Conservation (phyloP, 1,140 invertebrate species). For the Drosophila oshimai region DNA sequence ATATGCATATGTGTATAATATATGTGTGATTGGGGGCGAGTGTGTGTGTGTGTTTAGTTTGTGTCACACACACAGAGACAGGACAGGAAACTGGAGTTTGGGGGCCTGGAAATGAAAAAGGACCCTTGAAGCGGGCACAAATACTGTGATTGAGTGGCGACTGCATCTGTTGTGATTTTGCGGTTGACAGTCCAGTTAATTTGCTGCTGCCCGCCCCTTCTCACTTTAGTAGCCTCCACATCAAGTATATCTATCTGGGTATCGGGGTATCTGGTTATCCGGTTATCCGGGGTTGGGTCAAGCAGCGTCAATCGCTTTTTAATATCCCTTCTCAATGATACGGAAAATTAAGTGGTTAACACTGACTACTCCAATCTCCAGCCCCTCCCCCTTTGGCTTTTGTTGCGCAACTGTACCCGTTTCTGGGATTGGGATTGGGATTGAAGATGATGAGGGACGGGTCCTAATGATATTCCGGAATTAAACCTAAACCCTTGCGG, state of each 20-base stretch:
- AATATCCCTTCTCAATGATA: constrained; percentile 72
- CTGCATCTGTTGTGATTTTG: constrained; percentile 79
- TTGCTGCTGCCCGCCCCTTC: constrained; percentile 41
- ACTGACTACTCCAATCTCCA: constrained; percentile 39
- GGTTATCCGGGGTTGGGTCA: background rate
- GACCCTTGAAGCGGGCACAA: constrained; percentile 52
- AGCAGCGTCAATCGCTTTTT: constrained; percentile 49
- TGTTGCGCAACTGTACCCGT: constrained; percentile 38
- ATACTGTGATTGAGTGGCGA: constrained; percentile 72
- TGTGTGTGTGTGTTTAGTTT: constrained; percentile 48
- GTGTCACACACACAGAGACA: background rate
- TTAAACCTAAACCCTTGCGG: constrained; percentile 1
- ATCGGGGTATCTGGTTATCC: background rate
- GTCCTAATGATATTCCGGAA: background rate
- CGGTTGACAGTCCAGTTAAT: constrained; percentile 78
- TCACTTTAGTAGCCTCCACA: background rate
- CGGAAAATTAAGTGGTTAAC: constrained; percentile 76
- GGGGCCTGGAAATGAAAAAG: constrained; percentile 1
- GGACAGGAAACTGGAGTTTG: background rate
- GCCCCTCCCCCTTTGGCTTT: background rate
- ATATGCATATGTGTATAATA: constrained; percentile 3
- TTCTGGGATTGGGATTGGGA: background rate
- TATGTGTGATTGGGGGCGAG: background rate
- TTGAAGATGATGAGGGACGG: background rate
- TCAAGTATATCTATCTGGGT: background rate